Evolutionary conservation across 2,113 vertebrate genomes (phyloP).

Genomic region (Rhipidura dahli): DNA sequence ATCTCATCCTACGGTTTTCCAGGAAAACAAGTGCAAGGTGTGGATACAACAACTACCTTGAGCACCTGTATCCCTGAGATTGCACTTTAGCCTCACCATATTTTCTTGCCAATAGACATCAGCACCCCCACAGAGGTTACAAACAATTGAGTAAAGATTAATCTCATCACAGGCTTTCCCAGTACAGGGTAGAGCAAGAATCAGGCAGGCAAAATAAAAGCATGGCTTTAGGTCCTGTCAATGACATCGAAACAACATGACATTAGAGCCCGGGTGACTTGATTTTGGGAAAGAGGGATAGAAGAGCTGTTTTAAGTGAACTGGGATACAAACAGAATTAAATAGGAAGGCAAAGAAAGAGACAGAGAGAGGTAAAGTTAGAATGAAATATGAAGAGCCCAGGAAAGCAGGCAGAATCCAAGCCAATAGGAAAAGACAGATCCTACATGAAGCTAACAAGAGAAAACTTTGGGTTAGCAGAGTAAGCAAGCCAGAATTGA

Average conservation of each 20-base stretch:
- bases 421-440: background rate
- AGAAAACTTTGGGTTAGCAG: background rate
- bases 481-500: background rate
- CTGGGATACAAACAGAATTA: background rate
- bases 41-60: accelerated
- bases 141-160: background rate
- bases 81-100: background rate
- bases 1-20: background rate
- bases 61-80: background rate
- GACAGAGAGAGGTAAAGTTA: background rate
- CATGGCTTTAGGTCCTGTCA: background rate
- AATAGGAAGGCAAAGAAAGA: background rate
- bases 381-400: background rate
- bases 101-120: background rate
- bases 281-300: background rate
- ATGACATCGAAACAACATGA: accelerated
- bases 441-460: background rate
- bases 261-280: background rate
- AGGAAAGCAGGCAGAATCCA: background rate
- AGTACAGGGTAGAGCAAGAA: background rate
- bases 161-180: background rate
- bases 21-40: background rate
- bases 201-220: background rate
- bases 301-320: background rate
- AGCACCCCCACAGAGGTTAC: background rate